phyloP scores from a whole-genome alignment of 2,797 vertebrate genomes.

The Aeoliscus strigatus region DNA sequence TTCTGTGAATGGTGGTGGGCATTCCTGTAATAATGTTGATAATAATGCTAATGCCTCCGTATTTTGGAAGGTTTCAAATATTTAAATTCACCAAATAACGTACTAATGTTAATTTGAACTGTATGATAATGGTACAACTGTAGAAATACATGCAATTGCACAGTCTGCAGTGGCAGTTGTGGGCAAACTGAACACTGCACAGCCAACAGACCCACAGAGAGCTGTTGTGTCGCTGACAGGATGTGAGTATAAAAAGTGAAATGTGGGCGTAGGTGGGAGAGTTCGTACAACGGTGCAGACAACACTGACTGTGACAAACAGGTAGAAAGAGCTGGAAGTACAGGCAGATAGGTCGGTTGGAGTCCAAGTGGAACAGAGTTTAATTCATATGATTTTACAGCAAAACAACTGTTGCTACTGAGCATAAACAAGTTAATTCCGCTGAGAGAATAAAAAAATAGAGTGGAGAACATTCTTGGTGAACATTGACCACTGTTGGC shows the following conservation, averaged over 20 bases:
- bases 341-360: conserved; percentile 4
- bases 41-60: too few relatives aligned
- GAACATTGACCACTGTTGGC: too few relatives aligned
- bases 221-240: conserved; percentile 52
- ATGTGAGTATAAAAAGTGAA: conserved; percentile 66
- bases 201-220: conserved; percentile 27
- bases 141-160: conserved; percentile 4
- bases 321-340: conserved; percentile 16
- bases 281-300: conserved; percentile 50
- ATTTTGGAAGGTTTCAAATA: too few relatives aligned
- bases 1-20: too few relatives aligned
- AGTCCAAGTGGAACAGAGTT: too few relatives aligned
- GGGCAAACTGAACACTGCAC: conserved; percentile 3
- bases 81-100: conserved; percentile 1
- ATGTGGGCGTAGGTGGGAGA: conserved; percentile 64
- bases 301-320: conserved; percentile 22
- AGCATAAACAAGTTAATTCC: too few relatives aligned
- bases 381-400: too few relatives aligned
- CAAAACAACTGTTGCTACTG: too few relatives aligned
- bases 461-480: too few relatives aligned
- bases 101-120: neutral
- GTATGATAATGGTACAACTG: neutral
- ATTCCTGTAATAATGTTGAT: too few relatives aligned
- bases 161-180: neutral
- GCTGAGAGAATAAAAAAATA: too few relatives aligned